A percentile compares a stretch with the other conserved stretches of the same genome.
phyloP scores from a whole-genome alignment of 2,113 vertebrate genomes.

The Progne subis region DNA sequence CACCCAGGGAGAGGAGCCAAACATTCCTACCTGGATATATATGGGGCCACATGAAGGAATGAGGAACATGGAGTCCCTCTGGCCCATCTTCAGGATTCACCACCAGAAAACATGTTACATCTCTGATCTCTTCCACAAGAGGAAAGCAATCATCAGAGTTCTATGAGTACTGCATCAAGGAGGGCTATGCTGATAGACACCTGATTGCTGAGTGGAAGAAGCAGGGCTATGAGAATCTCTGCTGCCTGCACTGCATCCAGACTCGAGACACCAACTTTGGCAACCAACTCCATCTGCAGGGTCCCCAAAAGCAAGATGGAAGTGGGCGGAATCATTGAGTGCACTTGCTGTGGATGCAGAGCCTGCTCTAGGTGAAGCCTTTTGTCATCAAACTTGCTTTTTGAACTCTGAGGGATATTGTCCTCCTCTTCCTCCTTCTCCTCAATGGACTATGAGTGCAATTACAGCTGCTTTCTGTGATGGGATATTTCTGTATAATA shows the following conservation, averaged over 20 bases:
- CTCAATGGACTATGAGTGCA: background rate
- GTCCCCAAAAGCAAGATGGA: constrained; percentile 97
- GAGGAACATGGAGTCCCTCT: constrained; percentile 93
- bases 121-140: constrained; percentile 95
- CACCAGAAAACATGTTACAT: constrained; percentile 97
- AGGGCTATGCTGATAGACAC: constrained; percentile 96
- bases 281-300: constrained; percentile 97
- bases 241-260: constrained; percentile 96
- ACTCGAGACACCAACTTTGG: constrained; percentile 97
- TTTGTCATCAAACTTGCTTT: background rate
- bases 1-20: no score
- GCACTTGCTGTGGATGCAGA: constrained; percentile 95
- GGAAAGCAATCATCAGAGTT: constrained; percentile 98
- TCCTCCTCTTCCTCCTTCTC: background rate
- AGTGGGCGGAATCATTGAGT: constrained; percentile 97
- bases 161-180: constrained; percentile 95
- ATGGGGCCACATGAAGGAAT: constrained; percentile 92
- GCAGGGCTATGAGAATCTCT: constrained; percentile 95
- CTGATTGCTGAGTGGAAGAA: constrained; percentile 99
- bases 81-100: constrained; percentile 97
- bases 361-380: constrained; percentile 89
- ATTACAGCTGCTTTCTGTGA: background rate
- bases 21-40: background rate
- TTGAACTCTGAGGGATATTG: background rate
- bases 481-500: background rate